Base-by-base conservation (phyloP, 1,140 invertebrate species). In the Amphibalanus amphitrite region DNA sequence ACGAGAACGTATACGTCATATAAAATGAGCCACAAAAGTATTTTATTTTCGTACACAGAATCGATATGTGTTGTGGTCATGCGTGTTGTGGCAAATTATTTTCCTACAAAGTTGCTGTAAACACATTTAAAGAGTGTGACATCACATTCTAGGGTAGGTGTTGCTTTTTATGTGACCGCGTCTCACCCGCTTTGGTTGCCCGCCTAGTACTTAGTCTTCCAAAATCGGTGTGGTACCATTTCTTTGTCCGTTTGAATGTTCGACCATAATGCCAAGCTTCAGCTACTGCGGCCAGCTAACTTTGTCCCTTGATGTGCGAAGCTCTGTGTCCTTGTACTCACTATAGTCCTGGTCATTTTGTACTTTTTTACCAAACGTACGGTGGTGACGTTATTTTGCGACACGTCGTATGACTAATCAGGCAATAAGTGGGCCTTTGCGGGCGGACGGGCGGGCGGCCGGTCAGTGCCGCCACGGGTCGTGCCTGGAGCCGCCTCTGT, bases 191-290 rank as follows among this genome's bases (percentile, higher is more conserved):
- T 23, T 59, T 59, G 47, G 47, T 59, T 59, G 20, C 47, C 47
- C 10, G 47, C 47, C 47, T 59, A 59, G 47, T 59, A 59, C 47
- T 13, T 59, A 59, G 47, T 59, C 47, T 59, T 59, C 47, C 47
- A 59, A 59, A 59, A 59, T 59, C 10, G 47, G 47, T 59, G 47
- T 6, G 47, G 47, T 59, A 20, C 47, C 47, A 59, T 59, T 59
- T 59, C 47, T 59, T 59, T 59, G 47, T 59, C 47, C 47, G 20
- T 59, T 59, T 59, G 47, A 59, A 59, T 59, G 47, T 59, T 59
- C 47, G 1, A 59, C 47, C 47, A 20, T 59, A 59, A 20, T 20
- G 47, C 20, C 20, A 59, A 17, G 47, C 47, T 59, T 59, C 10
- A 13, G 23, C 6, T 38, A 38, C 15, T 38, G 33, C 33, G 33